Percentiles rank a stretch among this genome's conserved stretches.
phyloP scores from a whole-genome alignment of 2,797 vertebrate species.

The Zalophus californianus region DNA sequence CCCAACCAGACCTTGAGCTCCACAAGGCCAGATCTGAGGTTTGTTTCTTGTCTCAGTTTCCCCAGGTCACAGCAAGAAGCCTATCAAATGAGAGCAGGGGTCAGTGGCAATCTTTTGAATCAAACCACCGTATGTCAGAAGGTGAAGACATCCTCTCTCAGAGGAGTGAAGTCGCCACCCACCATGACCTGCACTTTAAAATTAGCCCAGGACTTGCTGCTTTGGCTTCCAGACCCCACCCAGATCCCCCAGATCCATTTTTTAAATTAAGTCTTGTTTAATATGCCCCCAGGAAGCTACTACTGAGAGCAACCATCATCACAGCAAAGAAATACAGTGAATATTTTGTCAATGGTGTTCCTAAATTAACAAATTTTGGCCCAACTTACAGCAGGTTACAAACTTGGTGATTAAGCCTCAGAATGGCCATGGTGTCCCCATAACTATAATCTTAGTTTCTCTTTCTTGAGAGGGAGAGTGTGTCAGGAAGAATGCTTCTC shows the following conservation, averaged over 20 bases:
- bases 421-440: background rate
- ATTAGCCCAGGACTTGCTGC: background rate
- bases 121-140: background rate
- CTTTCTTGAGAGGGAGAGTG: background rate
- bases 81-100: background rate
- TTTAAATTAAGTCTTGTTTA: conserved; percentile 46
- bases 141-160: background rate
- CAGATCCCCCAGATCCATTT: background rate
- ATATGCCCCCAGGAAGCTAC: conserved; percentile 33
- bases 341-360: conserved; percentile 37
- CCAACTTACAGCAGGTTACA: background rate
- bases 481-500: background rate
- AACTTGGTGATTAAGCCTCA: conserved; percentile 31
- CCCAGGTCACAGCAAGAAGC: background rate
- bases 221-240: background rate
- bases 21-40: background rate
- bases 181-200: background rate
- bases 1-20: conserved; percentile 9
- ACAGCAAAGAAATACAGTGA: background rate
- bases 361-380: background rate
- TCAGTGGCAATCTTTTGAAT: background rate
- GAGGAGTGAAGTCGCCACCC: background rate
- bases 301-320: background rate
- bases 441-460: background rate
- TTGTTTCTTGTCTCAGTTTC: background rate